Evolutionary conservation across 1,140 invertebrate species (phyloP).

Genomic region (Antheraea pernyi): DNA sequence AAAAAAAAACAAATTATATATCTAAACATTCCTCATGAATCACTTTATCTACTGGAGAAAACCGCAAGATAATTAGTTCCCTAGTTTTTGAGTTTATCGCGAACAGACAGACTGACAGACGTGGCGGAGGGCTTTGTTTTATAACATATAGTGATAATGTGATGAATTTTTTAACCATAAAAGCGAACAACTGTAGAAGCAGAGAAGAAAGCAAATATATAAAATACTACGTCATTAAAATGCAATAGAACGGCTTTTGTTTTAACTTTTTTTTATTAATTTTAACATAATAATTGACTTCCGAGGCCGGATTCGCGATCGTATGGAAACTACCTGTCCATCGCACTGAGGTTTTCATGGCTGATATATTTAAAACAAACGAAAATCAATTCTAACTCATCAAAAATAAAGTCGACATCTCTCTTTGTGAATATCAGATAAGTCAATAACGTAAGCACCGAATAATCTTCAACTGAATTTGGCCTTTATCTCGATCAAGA

Average conservation of each 20-base stretch:
- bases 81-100: no score
- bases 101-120: no score
- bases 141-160: no score
- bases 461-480: conserved; percentile 15
- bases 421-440: conserved; percentile 5
- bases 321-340: conserved; percentile 43
- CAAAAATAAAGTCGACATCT: conserved; percentile 14
- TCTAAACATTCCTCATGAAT: no score
- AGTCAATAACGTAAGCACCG: conserved; percentile 2
- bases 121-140: no score
- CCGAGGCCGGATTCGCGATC: conserved; percentile 46
- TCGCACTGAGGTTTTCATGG: conserved; percentile 39
- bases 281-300: conserved; percentile 57
- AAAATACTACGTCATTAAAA: not conserved
- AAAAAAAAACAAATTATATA: no score
- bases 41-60: no score
- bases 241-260: not conserved
- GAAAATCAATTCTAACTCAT: conserved; percentile 26
- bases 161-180: not conserved
- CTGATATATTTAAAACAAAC: conserved; percentile 12
- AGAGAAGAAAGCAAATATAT: not conserved
- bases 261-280: conserved; percentile 32
- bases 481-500: conserved; percentile 22
- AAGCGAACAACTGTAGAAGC: not conserved
- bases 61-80: no score